phyloP scores from a whole-genome alignment of 2,888 invertebrate genomes.

The Perizoma affinitatum region DNA sequence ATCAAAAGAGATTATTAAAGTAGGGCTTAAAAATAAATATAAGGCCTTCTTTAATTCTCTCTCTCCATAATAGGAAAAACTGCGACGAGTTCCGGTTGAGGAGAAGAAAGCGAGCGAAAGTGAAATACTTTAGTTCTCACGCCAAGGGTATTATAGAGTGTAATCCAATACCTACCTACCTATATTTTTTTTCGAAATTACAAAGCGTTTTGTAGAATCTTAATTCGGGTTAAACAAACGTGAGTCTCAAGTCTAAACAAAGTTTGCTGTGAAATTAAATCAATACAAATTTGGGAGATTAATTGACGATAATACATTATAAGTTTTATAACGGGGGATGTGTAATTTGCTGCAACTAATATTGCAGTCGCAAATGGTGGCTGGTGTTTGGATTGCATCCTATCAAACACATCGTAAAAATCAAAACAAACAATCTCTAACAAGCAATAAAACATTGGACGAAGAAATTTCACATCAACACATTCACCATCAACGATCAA shows the following conservation, averaged over 20 bases:
- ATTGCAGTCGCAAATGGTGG: too few species aligned
- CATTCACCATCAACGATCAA: constrained; percentile 33
- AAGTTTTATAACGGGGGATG: too few species aligned
- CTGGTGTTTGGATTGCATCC: not conserved
- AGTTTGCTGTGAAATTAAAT: too few species aligned
- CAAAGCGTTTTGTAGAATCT: too few species aligned
- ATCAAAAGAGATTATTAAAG: not conserved
- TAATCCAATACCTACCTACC: constrained; percentile 13
- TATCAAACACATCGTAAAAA: constrained; percentile 14
- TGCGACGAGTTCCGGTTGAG: constrained; percentile 17
- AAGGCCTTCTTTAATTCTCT: too few species aligned
- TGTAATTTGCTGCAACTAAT: too few species aligned
- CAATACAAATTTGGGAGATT: too few species aligned
- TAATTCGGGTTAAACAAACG: too few species aligned
- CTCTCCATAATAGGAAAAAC: constrained; percentile 17
- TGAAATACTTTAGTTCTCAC: constrained; percentile 10
- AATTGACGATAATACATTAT: too few species aligned
- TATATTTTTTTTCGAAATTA: not conserved
- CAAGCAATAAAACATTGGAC: constrained; percentile 19
- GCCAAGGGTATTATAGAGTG: constrained; percentile 14
- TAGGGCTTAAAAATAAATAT: not conserved
- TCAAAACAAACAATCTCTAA: constrained; percentile 7
- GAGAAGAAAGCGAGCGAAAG: constrained; percentile 24
- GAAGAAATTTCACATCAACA: constrained; percentile 38
- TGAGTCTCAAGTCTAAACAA: too few species aligned